Conservation (phyloP, 23 tunicate species). For the Trididemnum miniatum region DNA sequence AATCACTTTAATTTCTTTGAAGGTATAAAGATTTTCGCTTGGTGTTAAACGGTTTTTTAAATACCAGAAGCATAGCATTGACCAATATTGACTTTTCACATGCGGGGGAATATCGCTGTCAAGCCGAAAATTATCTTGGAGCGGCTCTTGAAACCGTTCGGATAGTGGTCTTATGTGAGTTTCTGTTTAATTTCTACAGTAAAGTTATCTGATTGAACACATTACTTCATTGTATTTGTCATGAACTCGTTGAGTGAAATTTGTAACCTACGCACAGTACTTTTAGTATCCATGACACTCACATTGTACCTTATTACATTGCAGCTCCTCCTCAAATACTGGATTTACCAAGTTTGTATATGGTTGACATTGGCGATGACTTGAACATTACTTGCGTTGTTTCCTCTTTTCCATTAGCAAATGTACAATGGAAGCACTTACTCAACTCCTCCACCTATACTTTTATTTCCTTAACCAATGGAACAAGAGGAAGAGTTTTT, state of each 20-base stretch:
- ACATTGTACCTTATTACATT: too few species aligned
- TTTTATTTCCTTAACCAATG: not conserved
- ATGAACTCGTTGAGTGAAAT: too few species aligned
- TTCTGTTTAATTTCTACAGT: too few species aligned
- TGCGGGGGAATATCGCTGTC: slow-evolving; percentile 72
- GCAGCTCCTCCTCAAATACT: slow-evolving; percentile 31
- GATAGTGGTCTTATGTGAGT: slow-evolving; percentile 47
- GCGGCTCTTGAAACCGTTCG: slow-evolving; percentile 45
- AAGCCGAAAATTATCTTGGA: slow-evolving; percentile 58
- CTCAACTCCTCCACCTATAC: not conserved
- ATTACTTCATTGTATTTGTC: too few species aligned
- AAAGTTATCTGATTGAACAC: too few species aligned
- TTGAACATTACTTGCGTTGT: slow-evolving; percentile 45
- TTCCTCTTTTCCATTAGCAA: slow-evolving; percentile 43
- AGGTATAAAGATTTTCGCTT: too few species aligned
- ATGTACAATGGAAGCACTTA: slow-evolving; percentile 34
- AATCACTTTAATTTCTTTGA: too few species aligned
- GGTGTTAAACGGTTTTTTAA: too few species aligned
- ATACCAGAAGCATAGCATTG: too few species aligned
- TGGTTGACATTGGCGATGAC: slow-evolving; percentile 23
- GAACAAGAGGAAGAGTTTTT: slow-evolving; percentile 33
- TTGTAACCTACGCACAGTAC: too few species aligned
- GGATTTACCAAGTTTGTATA: not conserved
- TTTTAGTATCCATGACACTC: too few species aligned
- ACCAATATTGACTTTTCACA: slow-evolving; percentile 18